These are phyloP conservation scores for Diplosoma virens DNA, from an alignment of 23 tunicate genomes.

Conservation along the genomic window DNA sequence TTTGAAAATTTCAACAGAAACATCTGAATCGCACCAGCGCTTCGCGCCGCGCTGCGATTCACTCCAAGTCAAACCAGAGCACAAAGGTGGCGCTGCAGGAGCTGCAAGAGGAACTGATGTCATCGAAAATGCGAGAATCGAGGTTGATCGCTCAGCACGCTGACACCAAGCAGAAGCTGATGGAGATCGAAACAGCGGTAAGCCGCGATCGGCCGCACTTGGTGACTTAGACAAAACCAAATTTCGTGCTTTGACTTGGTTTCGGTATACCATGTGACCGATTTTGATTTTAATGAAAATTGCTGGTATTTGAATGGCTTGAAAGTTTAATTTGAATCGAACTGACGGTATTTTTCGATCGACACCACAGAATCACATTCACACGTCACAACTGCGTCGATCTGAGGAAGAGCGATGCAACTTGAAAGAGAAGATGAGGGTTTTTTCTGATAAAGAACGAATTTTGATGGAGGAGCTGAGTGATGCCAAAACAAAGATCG, in stretches of 20 bases:
- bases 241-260: too few species aligned
- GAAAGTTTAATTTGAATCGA: too few species aligned
- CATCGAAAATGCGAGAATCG: slow-evolving; percentile 52
- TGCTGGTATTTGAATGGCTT: too few species aligned
- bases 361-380: slow-evolving; percentile 85
- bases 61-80: slow-evolving; percentile 29
- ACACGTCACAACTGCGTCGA: slow-evolving; percentile 56
- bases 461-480: slow-evolving; percentile 58
- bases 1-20: slow-evolving; percentile 54
- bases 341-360: too few species aligned
- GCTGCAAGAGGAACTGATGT: slow-evolving; percentile 69
- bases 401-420: slow-evolving; percentile 74
- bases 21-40: slow-evolving; percentile 50
- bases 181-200: slow-evolving; percentile 78
- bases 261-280: too few species aligned
- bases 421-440: slow-evolving; percentile 26
- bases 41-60: slow-evolving; percentile 18
- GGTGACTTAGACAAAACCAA: too few species aligned
- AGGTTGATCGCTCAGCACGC: slow-evolving; percentile 37
- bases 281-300: too few species aligned
- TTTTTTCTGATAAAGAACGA: slow-evolving; percentile 33
- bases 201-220: too few species aligned
- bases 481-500: slow-evolving; percentile 34
- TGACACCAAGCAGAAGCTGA: slow-evolving; percentile 47
- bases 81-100: slow-evolving; percentile 72